phyloP scores from a whole-genome alignment of 2,113 vertebrate genomes.

The Isurus oxyrinchus region DNA sequence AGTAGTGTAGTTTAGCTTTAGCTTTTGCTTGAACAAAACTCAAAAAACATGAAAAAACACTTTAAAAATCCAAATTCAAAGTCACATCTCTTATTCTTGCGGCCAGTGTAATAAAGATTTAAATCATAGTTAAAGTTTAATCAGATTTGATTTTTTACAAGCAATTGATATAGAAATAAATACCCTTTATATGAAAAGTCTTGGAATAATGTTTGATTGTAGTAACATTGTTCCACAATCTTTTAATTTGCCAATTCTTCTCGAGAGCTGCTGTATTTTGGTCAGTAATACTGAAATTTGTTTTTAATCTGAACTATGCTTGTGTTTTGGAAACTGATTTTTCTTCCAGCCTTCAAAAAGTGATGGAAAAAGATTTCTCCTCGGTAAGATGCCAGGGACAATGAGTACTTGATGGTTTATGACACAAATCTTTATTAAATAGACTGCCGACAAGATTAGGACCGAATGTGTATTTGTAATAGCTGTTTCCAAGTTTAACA shows the following conservation, averaged over 20 bases:
- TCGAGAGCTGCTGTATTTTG: not conserved
- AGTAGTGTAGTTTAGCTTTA: not conserved
- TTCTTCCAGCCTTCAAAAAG: not conserved
- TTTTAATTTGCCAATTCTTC: not conserved
- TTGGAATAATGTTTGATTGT: not conserved
- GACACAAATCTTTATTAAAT: conserved; percentile 13
- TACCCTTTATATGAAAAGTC: not conserved
- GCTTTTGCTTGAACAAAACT: not conserved
- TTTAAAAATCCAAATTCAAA: not conserved
- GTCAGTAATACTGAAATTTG: not conserved
- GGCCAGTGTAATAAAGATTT: not conserved
- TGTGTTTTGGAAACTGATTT: not conserved
- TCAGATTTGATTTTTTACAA: too few relatives aligned
- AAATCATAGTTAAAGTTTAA: not conserved
- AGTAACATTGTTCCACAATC: not conserved
- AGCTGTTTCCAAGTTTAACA: not conserved
- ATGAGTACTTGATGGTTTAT: not conserved
- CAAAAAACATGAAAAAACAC: not conserved
- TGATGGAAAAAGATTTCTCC: not conserved
- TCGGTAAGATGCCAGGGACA: not conserved
- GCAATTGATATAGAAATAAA: not conserved
- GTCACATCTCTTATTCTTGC: not conserved
- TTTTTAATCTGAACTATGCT: conserved; percentile 7
- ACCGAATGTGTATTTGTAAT: not conserved
- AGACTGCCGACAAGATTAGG: not conserved